Conservation (phyloP, 2,797 vertebrate genomes). For the Saxicola maurus region DNA sequence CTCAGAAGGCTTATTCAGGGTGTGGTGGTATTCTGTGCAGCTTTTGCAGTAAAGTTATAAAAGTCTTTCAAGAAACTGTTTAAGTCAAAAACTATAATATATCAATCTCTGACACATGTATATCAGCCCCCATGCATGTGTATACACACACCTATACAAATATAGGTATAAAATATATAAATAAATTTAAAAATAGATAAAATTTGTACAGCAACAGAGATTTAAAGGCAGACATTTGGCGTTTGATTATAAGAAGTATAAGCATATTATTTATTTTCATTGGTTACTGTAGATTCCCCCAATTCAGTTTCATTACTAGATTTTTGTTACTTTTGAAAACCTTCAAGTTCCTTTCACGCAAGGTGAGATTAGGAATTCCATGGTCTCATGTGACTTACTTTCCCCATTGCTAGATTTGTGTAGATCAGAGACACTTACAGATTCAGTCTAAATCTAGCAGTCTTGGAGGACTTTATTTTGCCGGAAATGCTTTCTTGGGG, state of each 20-base stretch:
- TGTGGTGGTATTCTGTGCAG: not conserved
- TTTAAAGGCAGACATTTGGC: not conserved
- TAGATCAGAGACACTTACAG: not conserved
- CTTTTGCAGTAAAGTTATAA: not conserved
- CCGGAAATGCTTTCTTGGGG: not conserved
- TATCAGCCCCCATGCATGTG: fast-evolving
- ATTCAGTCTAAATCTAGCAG: not conserved
- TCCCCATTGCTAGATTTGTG: not conserved
- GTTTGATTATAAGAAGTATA: not conserved
- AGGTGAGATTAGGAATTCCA: not conserved
- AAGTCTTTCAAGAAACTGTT: not conserved
- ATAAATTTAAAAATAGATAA: not conserved
- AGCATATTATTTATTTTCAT: not conserved
- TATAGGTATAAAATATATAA: too few species aligned
- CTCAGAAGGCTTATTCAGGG: not conserved
- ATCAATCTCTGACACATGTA: not conserved
- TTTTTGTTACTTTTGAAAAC: not conserved
- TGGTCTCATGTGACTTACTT: not conserved
- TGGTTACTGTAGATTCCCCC: not conserved
- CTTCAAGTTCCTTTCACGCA: not conserved
- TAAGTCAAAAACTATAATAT: not conserved
- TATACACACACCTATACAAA: not conserved
- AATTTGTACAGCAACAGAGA: not conserved
- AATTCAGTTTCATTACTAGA: not conserved
- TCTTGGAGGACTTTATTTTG: not conserved